Evolutionary conservation across 1,140 invertebrate genomes (phyloP).

Genomic region (Anastatus disparis): DNA sequence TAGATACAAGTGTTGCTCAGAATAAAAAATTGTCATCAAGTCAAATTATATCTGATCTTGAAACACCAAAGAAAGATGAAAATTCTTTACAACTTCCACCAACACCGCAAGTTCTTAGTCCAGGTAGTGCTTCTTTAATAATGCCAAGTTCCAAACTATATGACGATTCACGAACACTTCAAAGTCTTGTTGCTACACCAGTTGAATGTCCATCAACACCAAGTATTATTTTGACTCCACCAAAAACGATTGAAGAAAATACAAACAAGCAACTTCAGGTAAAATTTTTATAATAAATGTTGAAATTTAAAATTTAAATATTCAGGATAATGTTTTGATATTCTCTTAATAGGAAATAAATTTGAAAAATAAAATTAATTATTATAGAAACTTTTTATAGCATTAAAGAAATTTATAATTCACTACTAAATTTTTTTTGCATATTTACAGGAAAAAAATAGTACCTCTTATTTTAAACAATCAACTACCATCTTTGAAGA

Average conservation of each 20-base stretch:
- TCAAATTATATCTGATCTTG: background rate
- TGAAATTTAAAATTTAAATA: background rate
- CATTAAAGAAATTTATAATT: background rate
- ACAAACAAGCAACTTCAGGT: background rate
- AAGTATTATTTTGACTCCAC: slow-evolving; percentile 23
- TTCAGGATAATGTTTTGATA: background rate
- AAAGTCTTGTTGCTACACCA: background rate
- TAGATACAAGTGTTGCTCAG: slow-evolving; percentile 6
- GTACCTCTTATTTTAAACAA: background rate
- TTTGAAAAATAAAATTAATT: no score
- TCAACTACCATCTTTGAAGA: background rate
- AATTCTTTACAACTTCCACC: background rate
- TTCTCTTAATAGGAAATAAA: background rate
- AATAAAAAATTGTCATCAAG: background rate
- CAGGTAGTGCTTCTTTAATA: slow-evolving; percentile 1
- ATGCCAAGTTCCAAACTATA: background rate
- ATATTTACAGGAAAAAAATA: background rate
- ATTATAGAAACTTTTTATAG: no score
- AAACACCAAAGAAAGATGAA: background rate
- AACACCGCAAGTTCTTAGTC: slow-evolving; percentile 19
- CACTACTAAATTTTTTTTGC: background rate
- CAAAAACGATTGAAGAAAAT: background rate
- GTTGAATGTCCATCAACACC: slow-evolving; percentile 28
- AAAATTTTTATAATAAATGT: background rate
- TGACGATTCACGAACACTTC: slow-evolving; percentile 22